Evolutionary conservation across 2,797 vertebrate species (phyloP).

Genomic region (Aselliscus stoliczkanus): DNA sequence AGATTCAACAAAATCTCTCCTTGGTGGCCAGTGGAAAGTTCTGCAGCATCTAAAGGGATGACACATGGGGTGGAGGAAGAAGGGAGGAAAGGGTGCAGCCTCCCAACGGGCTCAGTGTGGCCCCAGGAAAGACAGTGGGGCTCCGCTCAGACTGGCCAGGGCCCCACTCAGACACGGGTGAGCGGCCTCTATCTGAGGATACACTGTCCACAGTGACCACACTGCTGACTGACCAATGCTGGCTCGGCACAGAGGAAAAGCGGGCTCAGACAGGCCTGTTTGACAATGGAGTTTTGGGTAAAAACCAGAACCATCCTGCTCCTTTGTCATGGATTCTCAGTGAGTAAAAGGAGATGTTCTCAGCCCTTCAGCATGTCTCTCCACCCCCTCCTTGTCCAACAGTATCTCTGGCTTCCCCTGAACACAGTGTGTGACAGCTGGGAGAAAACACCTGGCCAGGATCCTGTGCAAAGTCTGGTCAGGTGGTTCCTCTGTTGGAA

Average conservation of each 20-base stretch:
- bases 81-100: not conserved
- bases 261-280: not conserved
- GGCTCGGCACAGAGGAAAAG: not conserved
- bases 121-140: not conserved
- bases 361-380: not conserved
- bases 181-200: not conserved
- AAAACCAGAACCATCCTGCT: not conserved
- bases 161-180: not conserved
- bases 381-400: not conserved
- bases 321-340: not conserved
- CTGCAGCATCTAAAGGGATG: not conserved
- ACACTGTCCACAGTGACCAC: not conserved
- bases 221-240: not conserved
- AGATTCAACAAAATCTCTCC: not conserved
- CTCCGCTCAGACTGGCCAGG: not conserved
- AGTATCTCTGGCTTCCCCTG: not conserved
- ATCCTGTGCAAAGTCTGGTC: not conserved
- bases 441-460: not conserved
- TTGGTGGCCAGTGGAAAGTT: not conserved
- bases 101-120: not conserved
- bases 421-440: not conserved
- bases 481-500: not conserved
- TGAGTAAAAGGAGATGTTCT: not conserved
- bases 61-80: accelerated
- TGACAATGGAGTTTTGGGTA: not conserved